Base-by-base conservation (phyloP, 1,140 invertebrate genomes). In the Notospermus geniculatus region DNA sequence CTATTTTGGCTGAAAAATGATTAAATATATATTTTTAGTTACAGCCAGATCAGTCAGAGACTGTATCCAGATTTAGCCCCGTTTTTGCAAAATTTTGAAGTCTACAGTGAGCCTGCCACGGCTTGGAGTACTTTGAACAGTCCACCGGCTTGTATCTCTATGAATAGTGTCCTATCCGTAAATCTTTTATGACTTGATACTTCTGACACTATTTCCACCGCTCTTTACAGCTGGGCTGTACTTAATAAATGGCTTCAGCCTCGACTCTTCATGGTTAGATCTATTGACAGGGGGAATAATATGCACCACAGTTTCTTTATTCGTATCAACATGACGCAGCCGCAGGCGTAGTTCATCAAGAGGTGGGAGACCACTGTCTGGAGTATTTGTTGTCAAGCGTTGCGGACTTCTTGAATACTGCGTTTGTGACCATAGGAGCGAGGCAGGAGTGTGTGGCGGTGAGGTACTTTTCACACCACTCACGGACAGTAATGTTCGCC, bases 351-450 rank as follows among this genome's bases (percentile, higher is more conserved):
- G 56, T 27, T 75, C 71, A 56, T 77, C 72, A 19, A 77, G 50
- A 11, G 72, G 71, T 17, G 63, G 45, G 41, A 63, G 61, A 52
- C 68, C 68, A 0, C 63, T 60, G 30, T 78, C 76, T 1, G 76
- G 76, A 65, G 70, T 75, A 53, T 70, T 73, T 2, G 30, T 60
- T 9, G 58, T 22, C n/a, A 71, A 61, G 39, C 74, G 59, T 39
- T 72, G 68, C 53, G 63, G 73, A 59, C 74, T 77, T n/a, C 68
- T 53, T 0, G 75, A 76, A 54, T 74, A 76, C 64, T 76, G 74
- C 17, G 74, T 76, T 46, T 71, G 70, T 22, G 71, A 71, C 36
- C 75, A 67, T 43, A 75, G 65, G 50, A 74, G 59, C 5, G 73
- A 74, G 0, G 74, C 72, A 23, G n/a, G 46, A n/a, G 71, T 59